Base-by-base conservation (phyloP, 2,113 vertebrate genomes). In the Peromyscus maniculatus region DNA sequence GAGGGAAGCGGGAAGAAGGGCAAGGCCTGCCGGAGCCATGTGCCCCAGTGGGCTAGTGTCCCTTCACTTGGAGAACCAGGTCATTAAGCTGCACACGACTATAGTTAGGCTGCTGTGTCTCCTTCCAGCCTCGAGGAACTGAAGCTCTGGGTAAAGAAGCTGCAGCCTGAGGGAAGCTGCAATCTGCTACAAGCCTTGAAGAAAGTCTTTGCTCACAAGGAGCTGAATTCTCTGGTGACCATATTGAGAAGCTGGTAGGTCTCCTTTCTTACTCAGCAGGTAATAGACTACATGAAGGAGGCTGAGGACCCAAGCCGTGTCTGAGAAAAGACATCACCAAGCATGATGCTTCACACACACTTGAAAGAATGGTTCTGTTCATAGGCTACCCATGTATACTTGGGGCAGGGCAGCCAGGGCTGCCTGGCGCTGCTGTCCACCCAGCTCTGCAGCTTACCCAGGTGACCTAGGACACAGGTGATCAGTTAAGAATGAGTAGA, bases 221-320 rank as follows among this genome's bases (percentile, higher is more conserved):
- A 98, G 7, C 94, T 99, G 94, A 97, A 99, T 97, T 98, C 98
- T 36, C 95, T 99, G 82, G 98, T 99, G 92, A 95, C 98, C 93
- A 83, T 99, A 87, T 57, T 98, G 88, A 98, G 98, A 92, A 98
- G 97, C 98, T 98, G 99, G 99, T 99, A 98, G 96, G 96, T 97
- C 59, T 16, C 0, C 96, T 95, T 33, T 55, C 89, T 69, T 12
- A 52, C 78, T 55, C 7, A 49, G 39, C 3, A 11, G 39, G 46
- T 5, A 64, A 71, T 59, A 22, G 31, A 2, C 8, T 49, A 0
- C 16, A 87, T 28, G 69, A 91, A 49, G 15, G 46, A 86, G 21
- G 26, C 2, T 31, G 31, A 13, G 66, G 43, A 77, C 96, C n/a
- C 88, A 89, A 64, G 28, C 46, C 2, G 0, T 69, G 52, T 72